Evolutionary conservation across 2,113 vertebrate species (phyloP).

Genomic region (Gopherus flavomarginatus): DNA sequence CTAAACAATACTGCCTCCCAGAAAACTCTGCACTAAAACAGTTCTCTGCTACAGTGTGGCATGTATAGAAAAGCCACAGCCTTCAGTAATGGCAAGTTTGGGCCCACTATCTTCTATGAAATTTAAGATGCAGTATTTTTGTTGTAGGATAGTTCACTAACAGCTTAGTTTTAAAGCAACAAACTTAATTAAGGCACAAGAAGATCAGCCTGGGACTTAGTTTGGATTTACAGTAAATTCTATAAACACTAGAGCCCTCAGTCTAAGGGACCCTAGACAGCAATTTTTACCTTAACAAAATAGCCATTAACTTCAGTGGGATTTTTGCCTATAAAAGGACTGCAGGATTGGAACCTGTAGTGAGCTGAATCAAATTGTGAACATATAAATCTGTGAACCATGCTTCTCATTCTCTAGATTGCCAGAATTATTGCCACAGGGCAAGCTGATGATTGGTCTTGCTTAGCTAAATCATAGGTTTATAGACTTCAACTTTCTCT

Average conservation of each 20-base stretch:
- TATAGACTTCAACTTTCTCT: not conserved
- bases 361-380: not conserved
- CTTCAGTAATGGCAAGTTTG: not conserved
- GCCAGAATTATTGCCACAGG: not conserved
- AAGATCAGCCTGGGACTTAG: not conserved
- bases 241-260: not conserved
- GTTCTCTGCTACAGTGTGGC: not conserved
- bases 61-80: not conserved
- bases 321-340: not conserved
- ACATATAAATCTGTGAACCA: not conserved
- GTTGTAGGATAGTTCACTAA: not conserved
- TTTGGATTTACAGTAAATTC: not conserved
- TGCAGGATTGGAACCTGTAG: not conserved
- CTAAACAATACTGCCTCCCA: not conserved
- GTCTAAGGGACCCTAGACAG: not conserved
- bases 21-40: not conserved
- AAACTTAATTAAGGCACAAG: not conserved
- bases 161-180: not conserved
- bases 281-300: not conserved
- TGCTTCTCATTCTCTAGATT: not conserved
- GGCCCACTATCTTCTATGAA: not conserved
- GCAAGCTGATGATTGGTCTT: not conserved
- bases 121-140: not conserved
- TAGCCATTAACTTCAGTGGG: not conserved
- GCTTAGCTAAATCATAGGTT: conserved; percentile 22